A percentile compares a stretch with the other conserved stretches of the same genome.
Evolutionary conservation across 2,888 invertebrate species (phyloP).

Genomic region (Axea sp.): DNA sequence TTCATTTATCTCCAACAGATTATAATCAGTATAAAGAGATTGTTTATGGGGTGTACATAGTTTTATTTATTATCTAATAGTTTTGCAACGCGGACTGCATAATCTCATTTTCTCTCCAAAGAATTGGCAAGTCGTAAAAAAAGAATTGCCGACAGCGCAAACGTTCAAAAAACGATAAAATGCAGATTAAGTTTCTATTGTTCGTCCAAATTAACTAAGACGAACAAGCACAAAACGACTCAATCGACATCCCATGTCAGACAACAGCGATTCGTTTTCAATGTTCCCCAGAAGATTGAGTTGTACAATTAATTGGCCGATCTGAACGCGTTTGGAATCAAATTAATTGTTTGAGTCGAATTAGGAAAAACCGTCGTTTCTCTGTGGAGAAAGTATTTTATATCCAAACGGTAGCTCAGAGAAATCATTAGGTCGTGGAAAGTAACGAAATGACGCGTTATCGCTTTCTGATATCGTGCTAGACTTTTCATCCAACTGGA

Average conservation of each 20-base stretch:
- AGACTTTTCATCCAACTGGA: conserved; percentile 43
- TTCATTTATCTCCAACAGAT: conserved; percentile 35
- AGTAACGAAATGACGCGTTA: conserved; percentile 63
- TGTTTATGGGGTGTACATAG: conserved; percentile 37
- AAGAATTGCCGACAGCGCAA: background rate
- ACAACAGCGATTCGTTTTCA: no score
- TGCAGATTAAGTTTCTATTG: background rate
- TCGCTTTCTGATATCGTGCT: conserved; percentile 61
- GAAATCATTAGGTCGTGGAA: conserved; percentile 63
- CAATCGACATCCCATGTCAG: no score
- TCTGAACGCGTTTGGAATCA: no score
- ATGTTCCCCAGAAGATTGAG: no score
- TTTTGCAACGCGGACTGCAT: conserved; percentile 10
- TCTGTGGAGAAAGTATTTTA: conserved; percentile 59
- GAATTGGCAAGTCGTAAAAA: conserved; percentile 5
- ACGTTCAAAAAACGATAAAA: background rate
- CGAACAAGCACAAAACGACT: background rate
- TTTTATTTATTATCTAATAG: conserved; percentile 34
- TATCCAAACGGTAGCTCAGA: conserved; percentile 57
- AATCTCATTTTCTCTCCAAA: conserved; percentile 24
- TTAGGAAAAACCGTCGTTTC: conserved; percentile 59
- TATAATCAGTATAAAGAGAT: conserved; percentile 29
- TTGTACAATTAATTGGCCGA: no score
- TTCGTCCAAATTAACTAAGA: background rate
- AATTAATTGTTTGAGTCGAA: conserved; percentile 45